Evolutionary conservation across 1,140 invertebrate genomes (phyloP).

Genomic region (Mercenaria mercenaria): DNA sequence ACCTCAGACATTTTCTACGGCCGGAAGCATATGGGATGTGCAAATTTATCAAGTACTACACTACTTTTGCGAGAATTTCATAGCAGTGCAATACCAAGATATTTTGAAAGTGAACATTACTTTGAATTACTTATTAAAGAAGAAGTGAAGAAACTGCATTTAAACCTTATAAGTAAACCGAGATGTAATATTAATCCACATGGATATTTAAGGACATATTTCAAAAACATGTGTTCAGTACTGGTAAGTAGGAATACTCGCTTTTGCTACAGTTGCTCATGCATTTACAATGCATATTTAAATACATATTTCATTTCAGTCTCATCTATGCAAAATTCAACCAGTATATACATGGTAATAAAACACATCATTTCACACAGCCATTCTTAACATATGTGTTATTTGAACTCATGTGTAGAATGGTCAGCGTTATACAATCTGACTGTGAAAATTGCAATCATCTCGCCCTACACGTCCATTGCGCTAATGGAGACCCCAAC

Average conservation of each 20-base stretch:
- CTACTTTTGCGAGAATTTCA: constrained; percentile 45
- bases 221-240: constrained; percentile 44
- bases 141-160: constrained; percentile 42
- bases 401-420: no score
- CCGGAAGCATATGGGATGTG: constrained; percentile 54
- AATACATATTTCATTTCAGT: no score
- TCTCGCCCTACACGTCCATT: no score
- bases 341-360: no score
- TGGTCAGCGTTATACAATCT: no score
- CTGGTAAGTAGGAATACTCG: constrained; percentile 64
- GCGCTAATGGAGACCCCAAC: no score
- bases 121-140: constrained; percentile 14
- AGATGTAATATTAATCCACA: constrained; percentile 14
- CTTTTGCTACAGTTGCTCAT: no score
- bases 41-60: constrained; percentile 24
- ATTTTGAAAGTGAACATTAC: constrained; percentile 32
- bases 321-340: no score
- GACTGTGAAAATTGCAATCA: no score
- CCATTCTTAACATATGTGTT: no score
- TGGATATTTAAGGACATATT: constrained; percentile 27
- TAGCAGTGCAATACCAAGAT: neutral
- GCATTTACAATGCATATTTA: no score
- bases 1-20: constrained; percentile 54
- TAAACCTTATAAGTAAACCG: constrained; percentile 1
- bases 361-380: no score